Evolutionary conservation across 2,797 vertebrate genomes (phyloP).

Genomic region (Catostomus latipinnis): DNA sequence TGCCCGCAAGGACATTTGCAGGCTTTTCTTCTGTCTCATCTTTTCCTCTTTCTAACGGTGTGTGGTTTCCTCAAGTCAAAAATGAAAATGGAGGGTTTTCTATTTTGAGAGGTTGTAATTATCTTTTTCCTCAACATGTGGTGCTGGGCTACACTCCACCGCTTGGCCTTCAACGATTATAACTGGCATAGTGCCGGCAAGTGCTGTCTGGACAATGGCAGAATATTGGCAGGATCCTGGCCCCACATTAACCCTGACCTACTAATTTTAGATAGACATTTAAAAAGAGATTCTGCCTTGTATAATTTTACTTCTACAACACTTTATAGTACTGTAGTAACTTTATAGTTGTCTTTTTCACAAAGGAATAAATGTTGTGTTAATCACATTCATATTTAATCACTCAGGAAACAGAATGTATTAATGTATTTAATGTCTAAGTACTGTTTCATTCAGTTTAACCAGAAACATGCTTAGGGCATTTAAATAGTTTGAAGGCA

Average conservation of each 20-base stretch:
- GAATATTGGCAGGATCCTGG: constrained; percentile 18
- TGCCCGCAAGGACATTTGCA: constrained; percentile 36
- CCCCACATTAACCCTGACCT: constrained; percentile 13
- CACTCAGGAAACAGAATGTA: neutral
- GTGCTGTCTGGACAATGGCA: constrained; percentile 14
- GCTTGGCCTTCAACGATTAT: neutral
- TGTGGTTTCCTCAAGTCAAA: constrained; percentile 45
- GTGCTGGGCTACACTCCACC: constrained; percentile 20
- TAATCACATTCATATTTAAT: neutral
- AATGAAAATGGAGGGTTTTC: constrained; percentile 57
- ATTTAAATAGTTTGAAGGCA: neutral
- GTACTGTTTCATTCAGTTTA: neutral
- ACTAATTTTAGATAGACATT: neutral
- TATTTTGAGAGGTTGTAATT: constrained; percentile 58
- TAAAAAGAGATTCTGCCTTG: constrained; percentile 4
- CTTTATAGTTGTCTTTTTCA: neutral
- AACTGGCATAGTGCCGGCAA: neutral
- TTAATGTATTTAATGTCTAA: neutral
- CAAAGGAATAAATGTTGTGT: neutral
- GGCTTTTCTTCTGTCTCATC: constrained; percentile 11
- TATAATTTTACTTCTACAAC: neutral
- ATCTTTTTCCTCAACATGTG: constrained; percentile 51
- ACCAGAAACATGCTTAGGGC: neutral
- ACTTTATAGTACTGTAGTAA: neutral
- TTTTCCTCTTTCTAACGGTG: constrained; percentile 18